Evolutionary conservation across 2,113 vertebrate species (phyloP).

Genomic region (Rhizomys pruinosus): DNA sequence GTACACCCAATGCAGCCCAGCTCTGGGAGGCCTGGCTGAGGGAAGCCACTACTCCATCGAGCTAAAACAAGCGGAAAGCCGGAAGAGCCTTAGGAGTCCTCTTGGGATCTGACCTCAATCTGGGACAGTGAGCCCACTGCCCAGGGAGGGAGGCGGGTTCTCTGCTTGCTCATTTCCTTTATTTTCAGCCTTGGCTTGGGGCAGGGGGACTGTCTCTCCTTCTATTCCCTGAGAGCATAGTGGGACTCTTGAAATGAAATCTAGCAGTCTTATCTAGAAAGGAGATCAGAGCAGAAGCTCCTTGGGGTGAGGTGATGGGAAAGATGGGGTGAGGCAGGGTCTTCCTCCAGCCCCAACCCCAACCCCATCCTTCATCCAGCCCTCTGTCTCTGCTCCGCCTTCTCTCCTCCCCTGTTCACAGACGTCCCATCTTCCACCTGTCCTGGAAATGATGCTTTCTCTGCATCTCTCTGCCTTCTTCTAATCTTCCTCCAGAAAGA

Average conservation of each 20-base stretch:
- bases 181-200: background rate
- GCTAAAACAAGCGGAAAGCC: background rate
- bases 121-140: background rate
- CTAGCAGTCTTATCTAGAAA: background rate
- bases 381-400: too few species aligned
- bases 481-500: slow-evolving; percentile 27
- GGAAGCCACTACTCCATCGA: background rate
- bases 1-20: background rate
- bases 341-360: background rate
- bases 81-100: background rate
- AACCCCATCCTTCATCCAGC: background rate
- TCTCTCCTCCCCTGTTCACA: background rate
- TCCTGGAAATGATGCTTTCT: background rate
- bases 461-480: background rate
- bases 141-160: background rate
- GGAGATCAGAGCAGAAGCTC: background rate
- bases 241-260: background rate
- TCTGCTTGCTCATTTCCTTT: background rate
- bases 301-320: background rate
- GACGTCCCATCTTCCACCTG: background rate
- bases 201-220: background rate
- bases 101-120: background rate
- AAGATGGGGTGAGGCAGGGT: background rate
- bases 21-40: background rate
- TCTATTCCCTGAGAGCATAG: background rate